Evolutionary conservation across 2,113 vertebrate genomes (phyloP).

Genomic region (Thinocorus orbignyianus): DNA sequence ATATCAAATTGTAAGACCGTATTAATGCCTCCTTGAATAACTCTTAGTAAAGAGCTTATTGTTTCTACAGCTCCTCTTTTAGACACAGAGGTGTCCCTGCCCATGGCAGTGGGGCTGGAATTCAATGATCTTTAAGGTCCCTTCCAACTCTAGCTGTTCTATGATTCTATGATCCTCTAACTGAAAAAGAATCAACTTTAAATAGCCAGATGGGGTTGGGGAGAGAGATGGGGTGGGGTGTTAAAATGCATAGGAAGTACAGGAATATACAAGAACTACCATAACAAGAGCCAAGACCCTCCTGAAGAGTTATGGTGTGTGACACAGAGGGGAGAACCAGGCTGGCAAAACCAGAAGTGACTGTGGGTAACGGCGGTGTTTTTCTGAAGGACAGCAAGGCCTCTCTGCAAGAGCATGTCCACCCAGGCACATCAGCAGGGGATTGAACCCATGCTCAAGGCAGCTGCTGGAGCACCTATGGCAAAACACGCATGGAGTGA

Average conservation of each 20-base stretch:
- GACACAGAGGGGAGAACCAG: neutral
- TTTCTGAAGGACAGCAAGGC: neutral
- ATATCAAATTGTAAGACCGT: neutral
- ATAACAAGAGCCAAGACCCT: neutral
- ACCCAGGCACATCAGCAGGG: fast-evolving
- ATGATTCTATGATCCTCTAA: too few relatives aligned
- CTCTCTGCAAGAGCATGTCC: neutral
- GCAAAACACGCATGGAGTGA: neutral
- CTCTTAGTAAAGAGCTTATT: neutral
- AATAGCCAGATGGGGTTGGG: neutral
- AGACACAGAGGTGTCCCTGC: neutral
- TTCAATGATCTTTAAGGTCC: too few relatives aligned
- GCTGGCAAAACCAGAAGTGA: neutral
- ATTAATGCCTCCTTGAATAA: neutral
- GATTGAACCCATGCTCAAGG: neutral
- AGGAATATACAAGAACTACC: neutral
- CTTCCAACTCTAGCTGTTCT: too few relatives aligned
- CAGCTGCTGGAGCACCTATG: neutral
- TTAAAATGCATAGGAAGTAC: neutral
- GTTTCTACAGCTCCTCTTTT: neutral
- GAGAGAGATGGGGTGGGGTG: too few relatives aligned
- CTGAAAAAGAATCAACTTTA: neutral
- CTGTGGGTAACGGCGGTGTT: neutral
- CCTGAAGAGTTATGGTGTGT: neutral
- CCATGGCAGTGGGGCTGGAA: too few relatives aligned